Base-by-base conservation (phyloP, 2,113 vertebrate species). In the Tragelaphus scriptus region DNA sequence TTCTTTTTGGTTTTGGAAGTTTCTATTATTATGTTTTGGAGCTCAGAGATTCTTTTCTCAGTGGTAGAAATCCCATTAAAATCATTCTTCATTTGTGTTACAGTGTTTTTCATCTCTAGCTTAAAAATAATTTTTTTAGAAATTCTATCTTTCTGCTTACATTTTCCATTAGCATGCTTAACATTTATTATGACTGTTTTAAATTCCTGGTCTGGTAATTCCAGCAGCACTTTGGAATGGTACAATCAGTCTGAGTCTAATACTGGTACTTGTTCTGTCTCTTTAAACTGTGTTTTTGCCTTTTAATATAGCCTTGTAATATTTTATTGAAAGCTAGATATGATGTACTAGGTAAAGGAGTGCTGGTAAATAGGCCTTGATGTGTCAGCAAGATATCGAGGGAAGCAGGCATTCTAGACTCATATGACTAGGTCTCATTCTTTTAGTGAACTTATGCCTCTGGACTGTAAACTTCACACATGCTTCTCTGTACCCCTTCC, bases 401-500 rank as follows among this genome's bases (percentile, higher is more conserved):
- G 12, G 3, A 47, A 47, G 30, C 14, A 47, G 53, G 26, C 13
- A 2, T 49, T 51, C 36, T 36, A 0, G 2, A 32, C 3, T 79
- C 36, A 16, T 13, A 15, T 14, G 65, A 30, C n/a, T 56, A 36
- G 19, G 32, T 85, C 47, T 63, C 53, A 59, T 63, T 12, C n/a
- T 16, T 79, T 47, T 8, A 40, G 25, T 32, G 28, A 95, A 10
- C 16, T 16, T 65, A 30, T 32, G 14, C 5, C 9, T 7, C 7
- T 49, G 19, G 7, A 28, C 36, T 40, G 12, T 88, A 63, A 75
- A 44, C 4, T 17, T 59, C 13, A 44, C 21, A 7, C 7, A 17
- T 8, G 1, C 3, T 26, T 79, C 15, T 82, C 21, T 8, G 16
- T 9, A 8, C 19, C 28, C 15, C 2, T 0, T 3, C 86, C 9